Base-by-base conservation (phyloP, 2,888 invertebrate species). In the Volucella zonaria region DNA sequence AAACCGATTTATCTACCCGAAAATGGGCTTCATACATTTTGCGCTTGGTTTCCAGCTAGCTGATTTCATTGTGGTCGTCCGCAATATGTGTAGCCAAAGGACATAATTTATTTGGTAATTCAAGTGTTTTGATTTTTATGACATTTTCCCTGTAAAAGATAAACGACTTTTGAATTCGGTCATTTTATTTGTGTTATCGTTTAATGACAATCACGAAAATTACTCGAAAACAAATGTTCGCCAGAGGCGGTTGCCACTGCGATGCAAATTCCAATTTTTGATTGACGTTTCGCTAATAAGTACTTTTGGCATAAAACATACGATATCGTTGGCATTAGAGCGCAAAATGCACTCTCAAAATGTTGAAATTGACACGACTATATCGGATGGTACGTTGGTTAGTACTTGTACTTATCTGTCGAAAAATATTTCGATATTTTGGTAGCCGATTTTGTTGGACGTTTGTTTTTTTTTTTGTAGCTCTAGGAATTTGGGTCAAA, bases 341-440 rank as follows among this genome's bases (percentile, higher is more conserved):
- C 6, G 6, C 31, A 31, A 58, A 38, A 31, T 1, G 12, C 45
- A 3, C 12, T 45, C 3, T 1, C 3, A 31, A 58, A 9, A 14
- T 14, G 61, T 61, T 54, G 31, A 43, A 73, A 54, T 45, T 73
- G 62, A 54, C 62, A 73, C n/a, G 52, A 43, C 52, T 52, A 59
- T 51, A 61, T 61, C 49, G 3, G 3, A 52, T 6, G 1, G 43
- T 9, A 38, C 31, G 61, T 38, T 12, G 31, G 31, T 31, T 31
- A 31, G 31, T 31, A 6, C 6, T 31, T 0, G 43, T 2, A 62
- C 73, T 54, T 73, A 73, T 73, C 73, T 70, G 58, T 49, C 15
- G 18, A 40, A 58, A n/a, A 14, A 42, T 38, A 49, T 45, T 45
- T 59, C 18, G 40, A 70, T 31, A 31, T 40, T 47, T 58, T 14